Conservation (phyloP, 2,888 invertebrate species). For the Epistrophe grossulariae region DNA sequence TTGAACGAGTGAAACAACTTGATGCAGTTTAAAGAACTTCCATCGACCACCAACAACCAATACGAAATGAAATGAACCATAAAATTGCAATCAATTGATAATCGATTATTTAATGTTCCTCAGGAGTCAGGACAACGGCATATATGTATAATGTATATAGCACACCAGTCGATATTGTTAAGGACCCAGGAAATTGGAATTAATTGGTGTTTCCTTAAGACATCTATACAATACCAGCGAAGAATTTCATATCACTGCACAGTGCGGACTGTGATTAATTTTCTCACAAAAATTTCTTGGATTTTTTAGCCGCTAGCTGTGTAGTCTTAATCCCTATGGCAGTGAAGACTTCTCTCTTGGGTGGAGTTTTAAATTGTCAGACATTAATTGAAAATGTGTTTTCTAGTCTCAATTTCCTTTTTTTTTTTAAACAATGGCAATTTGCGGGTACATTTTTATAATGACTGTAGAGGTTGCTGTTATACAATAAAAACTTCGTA, state of each 20-base stretch:
- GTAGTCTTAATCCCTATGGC: neutral
- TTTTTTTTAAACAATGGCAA: slow-evolving; percentile 49
- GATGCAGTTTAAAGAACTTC: slow-evolving; percentile 59
- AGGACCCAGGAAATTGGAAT: slow-evolving; percentile 69
- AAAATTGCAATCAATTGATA: slow-evolving; percentile 75
- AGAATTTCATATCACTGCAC: slow-evolving; percentile 62
- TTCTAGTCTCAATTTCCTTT: slow-evolving; percentile 35
- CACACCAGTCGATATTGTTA: slow-evolving; percentile 35
- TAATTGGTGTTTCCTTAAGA: slow-evolving; percentile 73
- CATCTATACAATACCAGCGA: slow-evolving; percentile 54
- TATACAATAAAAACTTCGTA: slow-evolving; percentile 4
- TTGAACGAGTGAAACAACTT: slow-evolving; percentile 58
- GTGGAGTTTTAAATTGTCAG: slow-evolving; percentile 49
- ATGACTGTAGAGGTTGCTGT: slow-evolving; percentile 29
- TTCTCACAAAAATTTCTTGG: slow-evolving; percentile 59
- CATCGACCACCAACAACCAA: neutral
- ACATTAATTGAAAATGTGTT: slow-evolving; percentile 72
- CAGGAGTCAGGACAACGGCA: too few species aligned
- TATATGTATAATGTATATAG: too few species aligned
- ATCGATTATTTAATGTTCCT: slow-evolving; percentile 67
- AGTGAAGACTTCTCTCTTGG: slow-evolving; percentile 29
- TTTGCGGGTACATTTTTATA: slow-evolving; percentile 67
- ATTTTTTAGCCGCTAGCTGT: slow-evolving; percentile 17
- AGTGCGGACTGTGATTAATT: slow-evolving; percentile 72
- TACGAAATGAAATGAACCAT: slow-evolving; percentile 67